Evolutionary conservation across 2,888 invertebrate genomes (phyloP).

Genomic region (Leptinotarsa tumamoca): DNA sequence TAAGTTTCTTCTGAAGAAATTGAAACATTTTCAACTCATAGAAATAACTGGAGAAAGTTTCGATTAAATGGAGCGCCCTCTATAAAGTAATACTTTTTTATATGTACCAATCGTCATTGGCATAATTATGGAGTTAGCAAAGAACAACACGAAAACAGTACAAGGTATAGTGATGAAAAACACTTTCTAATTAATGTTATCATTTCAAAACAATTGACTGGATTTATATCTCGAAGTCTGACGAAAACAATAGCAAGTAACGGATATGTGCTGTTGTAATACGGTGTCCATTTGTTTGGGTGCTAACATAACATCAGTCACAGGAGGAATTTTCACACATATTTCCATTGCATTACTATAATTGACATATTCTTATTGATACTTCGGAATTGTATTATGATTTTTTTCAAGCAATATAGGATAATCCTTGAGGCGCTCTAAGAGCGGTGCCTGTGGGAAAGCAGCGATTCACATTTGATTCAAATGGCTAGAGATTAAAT

Average conservation of each 20-base stretch:
- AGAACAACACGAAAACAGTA: constrained; percentile 15
- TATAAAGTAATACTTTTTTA: background rate
- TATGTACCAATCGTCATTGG: background rate
- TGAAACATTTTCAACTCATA: background rate
- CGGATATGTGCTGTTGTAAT: constrained; percentile 11
- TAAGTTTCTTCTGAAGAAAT: background rate
- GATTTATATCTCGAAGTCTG: constrained; percentile 22
- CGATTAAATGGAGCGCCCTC: background rate
- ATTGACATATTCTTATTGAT: too few species aligned
- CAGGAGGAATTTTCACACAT: background rate
- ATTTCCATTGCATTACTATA: too few species aligned
- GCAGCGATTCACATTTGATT: too few species aligned
- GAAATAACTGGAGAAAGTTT: background rate
- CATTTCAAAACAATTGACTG: constrained; percentile 27
- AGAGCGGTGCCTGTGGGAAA: too few species aligned
- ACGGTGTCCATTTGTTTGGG: background rate
- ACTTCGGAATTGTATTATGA: background rate
- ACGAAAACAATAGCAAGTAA: constrained; percentile 4
- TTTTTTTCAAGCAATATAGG: too few species aligned
- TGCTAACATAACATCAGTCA: background rate
- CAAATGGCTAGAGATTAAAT: too few species aligned
- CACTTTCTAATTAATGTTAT: constrained; percentile 33
- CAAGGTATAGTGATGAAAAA: constrained; percentile 57
- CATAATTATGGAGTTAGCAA: constrained; percentile 6
- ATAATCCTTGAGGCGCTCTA: too few species aligned